phyloP scores from a whole-genome alignment of 1,140 invertebrate species.

The Grapholita molesta region DNA sequence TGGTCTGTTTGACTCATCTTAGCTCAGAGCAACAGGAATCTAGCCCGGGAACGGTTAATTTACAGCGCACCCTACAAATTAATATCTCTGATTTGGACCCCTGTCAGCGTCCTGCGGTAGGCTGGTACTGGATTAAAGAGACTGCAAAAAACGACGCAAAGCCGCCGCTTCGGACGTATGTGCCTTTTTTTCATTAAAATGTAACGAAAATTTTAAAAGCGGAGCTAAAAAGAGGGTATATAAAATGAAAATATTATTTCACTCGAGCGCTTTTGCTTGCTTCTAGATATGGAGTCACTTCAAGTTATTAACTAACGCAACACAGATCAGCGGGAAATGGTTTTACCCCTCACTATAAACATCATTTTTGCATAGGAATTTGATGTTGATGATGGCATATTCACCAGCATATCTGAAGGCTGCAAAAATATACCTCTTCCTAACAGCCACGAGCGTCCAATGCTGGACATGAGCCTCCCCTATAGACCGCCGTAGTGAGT shows the following conservation, averaged over 20 bases:
- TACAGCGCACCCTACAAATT: constrained; percentile 67
- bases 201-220: not conserved
- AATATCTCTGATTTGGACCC: constrained; percentile 72
- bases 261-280: not conserved
- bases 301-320: too few relatives aligned
- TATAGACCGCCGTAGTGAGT: too few relatives aligned
- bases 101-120: constrained; percentile 51
- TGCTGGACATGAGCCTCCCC: too few relatives aligned
- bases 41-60: constrained; percentile 54
- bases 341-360: too few relatives aligned
- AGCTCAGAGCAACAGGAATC: not conserved
- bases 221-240: not conserved
- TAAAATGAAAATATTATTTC: not conserved
- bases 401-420: too few relatives aligned
- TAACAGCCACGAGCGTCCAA: too few relatives aligned
- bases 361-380: too few relatives aligned
- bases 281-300: too few relatives aligned
- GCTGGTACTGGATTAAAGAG: constrained; percentile 15
- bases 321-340: too few relatives aligned
- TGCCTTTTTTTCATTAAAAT: not conserved
- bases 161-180: not conserved
- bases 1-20: not conserved
- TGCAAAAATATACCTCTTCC: too few relatives aligned
- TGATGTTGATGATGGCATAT: too few relatives aligned
- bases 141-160: not conserved